Evolutionary conservation across 1,140 invertebrate species (phyloP).

Genomic region (Bicyclus anynana): DNA sequence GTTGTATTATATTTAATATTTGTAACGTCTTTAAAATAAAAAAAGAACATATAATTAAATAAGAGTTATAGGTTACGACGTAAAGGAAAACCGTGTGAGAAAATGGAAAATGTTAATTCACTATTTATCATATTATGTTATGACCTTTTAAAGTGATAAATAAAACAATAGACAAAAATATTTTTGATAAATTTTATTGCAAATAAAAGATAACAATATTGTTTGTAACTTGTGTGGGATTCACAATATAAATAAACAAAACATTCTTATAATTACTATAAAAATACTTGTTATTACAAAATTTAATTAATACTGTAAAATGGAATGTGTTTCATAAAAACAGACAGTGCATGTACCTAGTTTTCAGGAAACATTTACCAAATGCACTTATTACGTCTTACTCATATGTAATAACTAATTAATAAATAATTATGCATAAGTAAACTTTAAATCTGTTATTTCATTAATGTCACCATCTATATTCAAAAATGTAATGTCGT

Average conservation of each 20-base stretch:
- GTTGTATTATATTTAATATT: no score
- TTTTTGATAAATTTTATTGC: no score
- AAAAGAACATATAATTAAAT: no score
- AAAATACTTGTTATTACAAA: neutral
- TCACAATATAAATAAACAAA: neutral
- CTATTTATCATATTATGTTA: no score
- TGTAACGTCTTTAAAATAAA: no score
- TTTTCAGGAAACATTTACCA: neutral
- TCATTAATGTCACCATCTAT: slow-evolving; percentile 41
- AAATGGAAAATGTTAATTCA: no score
- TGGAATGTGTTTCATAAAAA: neutral
- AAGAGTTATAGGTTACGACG: no score
- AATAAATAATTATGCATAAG: slow-evolving; percentile 17
- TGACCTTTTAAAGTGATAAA: no score
- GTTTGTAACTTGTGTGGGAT: neutral
- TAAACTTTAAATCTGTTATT: slow-evolving; percentile 39
- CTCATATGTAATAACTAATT: neutral
- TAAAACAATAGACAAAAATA: no score
- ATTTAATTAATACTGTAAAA: slow-evolving; percentile 13
- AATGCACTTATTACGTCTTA: neutral
- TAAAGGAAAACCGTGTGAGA: no score
- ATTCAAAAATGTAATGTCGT: slow-evolving; percentile 40
- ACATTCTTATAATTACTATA: neutral
- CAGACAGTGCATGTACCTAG: neutral
- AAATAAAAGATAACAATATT: neutral